A percentile compares a stretch with the other conserved stretches of the same genome.
Conservation (phyloP, 2,797 vertebrate species). For the Squalus acanthias region DNA sequence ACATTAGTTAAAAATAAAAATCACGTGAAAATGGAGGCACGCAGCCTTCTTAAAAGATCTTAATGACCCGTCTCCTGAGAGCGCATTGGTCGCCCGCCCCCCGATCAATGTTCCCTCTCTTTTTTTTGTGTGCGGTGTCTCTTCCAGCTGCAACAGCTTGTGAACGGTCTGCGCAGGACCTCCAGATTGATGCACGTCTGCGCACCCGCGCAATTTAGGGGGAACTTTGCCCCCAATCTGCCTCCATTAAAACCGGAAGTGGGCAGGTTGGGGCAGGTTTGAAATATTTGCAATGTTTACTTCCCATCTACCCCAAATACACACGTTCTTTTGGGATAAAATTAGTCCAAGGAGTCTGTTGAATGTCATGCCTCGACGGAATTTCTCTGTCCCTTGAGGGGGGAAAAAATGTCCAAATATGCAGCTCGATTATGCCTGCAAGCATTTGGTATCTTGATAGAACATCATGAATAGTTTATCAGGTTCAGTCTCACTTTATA, state of each 20-base stretch:
- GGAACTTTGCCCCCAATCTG: too few relatives aligned
- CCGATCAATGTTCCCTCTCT: too few relatives aligned
- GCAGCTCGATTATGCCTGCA: not conserved
- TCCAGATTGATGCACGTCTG: too few relatives aligned
- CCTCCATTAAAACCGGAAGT: not conserved
- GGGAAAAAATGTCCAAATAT: not conserved
- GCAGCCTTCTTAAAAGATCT: too few relatives aligned
- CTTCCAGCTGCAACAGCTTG: too few relatives aligned
- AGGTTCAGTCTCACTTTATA: not conserved
- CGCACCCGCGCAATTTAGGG: too few relatives aligned
- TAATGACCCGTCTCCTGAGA: not conserved
- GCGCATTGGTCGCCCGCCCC: not conserved
- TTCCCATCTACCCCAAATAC: too few relatives aligned
- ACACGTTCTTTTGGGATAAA: too few relatives aligned
- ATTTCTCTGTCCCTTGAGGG: not conserved
- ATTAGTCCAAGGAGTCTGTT: not conserved
- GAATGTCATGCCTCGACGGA: not conserved
- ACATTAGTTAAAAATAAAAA: too few relatives aligned
- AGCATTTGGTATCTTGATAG: not conserved
- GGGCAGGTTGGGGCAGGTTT: not conserved
- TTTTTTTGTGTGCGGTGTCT: too few relatives aligned
- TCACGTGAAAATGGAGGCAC: too few relatives aligned
- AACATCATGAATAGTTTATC: not conserved
- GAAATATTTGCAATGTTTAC: not conserved
- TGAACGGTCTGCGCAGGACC: too few relatives aligned